Evolutionary conservation across 2,113 vertebrate genomes (phyloP).

Genomic region (Cyanoderma ruficeps): DNA sequence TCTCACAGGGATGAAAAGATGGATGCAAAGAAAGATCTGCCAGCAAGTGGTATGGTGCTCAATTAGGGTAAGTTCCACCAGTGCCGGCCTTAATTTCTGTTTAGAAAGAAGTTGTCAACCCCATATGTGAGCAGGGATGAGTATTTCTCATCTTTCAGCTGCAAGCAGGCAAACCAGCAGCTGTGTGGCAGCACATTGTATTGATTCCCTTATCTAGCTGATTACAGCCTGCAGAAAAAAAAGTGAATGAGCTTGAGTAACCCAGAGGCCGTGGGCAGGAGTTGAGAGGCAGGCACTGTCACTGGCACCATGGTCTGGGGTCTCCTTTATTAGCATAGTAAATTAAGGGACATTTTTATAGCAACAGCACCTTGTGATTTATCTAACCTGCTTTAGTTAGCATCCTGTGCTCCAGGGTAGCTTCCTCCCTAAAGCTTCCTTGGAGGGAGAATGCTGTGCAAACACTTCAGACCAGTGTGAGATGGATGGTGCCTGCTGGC

Average conservation of each 20-base stretch:
- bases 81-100: background rate
- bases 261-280: background rate
- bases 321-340: background rate
- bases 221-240: background rate
- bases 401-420: background rate
- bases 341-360: background rate
- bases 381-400: background rate
- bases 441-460: background rate
- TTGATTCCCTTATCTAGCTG: background rate
- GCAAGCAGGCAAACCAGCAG: background rate
- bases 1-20: background rate
- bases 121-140: background rate
- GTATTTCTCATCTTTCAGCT: background rate
- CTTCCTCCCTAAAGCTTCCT: background rate
- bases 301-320: background rate
- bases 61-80: background rate
- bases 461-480: rapidly evolving
- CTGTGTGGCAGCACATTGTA: background rate
- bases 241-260: background rate
- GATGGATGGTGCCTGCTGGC: background rate
- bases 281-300: background rate
- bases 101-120: background rate
- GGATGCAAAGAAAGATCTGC: background rate
- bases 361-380: background rate
- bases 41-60: background rate